These are phyloP conservation scores for Beaufortia kweichowensis DNA, from an alignment of 2,113 vertebrate species.

Conservation along the genomic window DNA sequence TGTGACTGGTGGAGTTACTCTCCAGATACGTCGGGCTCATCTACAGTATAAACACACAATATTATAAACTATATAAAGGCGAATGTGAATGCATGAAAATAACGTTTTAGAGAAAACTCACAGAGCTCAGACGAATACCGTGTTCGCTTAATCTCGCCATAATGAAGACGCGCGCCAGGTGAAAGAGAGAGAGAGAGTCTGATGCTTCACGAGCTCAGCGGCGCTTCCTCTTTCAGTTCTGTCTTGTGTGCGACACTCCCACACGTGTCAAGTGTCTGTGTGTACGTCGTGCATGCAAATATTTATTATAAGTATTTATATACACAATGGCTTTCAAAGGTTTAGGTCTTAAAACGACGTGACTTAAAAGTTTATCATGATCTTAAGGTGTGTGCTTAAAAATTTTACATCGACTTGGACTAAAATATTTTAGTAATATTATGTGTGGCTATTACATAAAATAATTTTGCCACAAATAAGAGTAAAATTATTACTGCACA, in stretches of 20 bases:
- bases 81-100: not conserved
- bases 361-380: too few species aligned
- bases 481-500: too few species aligned
- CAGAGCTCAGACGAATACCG: constrained; percentile 73
- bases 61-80: not conserved
- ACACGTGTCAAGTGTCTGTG: not conserved
- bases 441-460: too few species aligned
- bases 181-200: not conserved
- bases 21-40: constrained; percentile 79
- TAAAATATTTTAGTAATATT: too few species aligned
- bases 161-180: constrained; percentile 20
- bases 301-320: not conserved
- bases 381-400: too few species aligned
- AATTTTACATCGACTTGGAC: too few species aligned
- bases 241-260: constrained; percentile 2
- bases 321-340: too few species aligned
- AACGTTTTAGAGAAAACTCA: constrained; percentile 61
- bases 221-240: not conserved
- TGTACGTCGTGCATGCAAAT: not conserved
- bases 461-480: too few species aligned
- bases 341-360: too few species aligned
- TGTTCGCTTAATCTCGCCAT: constrained; percentile 77
- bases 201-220: not conserved
- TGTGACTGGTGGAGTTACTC: constrained; percentile 80
- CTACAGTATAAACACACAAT: constrained; percentile 54